Evolutionary conservation across 2,113 vertebrate genomes (phyloP).

Genomic region (Piprites chloris): DNA sequence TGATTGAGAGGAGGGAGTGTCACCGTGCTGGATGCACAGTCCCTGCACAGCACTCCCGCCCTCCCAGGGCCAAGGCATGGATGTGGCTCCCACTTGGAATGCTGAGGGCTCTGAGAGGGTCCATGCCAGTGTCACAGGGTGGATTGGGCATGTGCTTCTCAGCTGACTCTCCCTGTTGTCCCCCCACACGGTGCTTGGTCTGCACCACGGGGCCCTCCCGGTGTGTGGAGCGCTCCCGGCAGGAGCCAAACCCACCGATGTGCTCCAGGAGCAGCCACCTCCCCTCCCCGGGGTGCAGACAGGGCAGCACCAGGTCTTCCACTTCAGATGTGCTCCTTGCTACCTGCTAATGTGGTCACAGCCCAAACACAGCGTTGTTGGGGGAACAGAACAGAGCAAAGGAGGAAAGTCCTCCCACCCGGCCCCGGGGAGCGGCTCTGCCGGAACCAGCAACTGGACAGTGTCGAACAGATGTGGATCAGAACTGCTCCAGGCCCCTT

Average conservation of each 20-base stretch:
- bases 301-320: not conserved
- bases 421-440: fast-evolving
- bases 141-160: fast-evolving
- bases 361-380: fast-evolving
- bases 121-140: not conserved
- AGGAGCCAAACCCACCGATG: not conserved
- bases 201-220: not conserved
- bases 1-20: not conserved
- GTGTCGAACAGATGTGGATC: not conserved
- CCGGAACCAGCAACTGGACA: not conserved
- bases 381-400: not conserved
- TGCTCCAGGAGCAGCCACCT: not conserved
- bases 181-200: fast-evolving
- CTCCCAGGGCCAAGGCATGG: fast-evolving
- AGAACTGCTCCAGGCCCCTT: not conserved
- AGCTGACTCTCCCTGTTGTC: not conserved
- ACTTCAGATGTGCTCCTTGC: fast-evolving
- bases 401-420: not conserved
- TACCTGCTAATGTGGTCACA: fast-evolving
- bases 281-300: fast-evolving
- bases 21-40: not conserved
- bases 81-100: fast-evolving
- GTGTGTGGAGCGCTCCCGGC: fast-evolving
- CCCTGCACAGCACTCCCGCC: fast-evolving
- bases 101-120: not conserved